phyloP scores from a whole-genome alignment of 2,113 vertebrate genomes.

The Lanius collurio region DNA sequence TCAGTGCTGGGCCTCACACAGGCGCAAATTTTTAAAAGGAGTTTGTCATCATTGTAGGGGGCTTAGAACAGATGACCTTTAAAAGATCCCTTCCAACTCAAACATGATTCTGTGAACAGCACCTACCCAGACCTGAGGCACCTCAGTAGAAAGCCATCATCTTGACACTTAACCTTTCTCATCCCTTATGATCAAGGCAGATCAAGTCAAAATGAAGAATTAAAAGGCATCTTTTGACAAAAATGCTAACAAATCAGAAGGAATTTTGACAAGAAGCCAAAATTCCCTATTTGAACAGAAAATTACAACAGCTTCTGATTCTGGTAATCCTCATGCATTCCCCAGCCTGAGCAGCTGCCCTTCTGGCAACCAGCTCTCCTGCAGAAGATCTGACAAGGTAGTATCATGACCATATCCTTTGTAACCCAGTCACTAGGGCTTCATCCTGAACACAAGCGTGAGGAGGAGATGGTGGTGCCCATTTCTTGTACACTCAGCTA shows the following conservation, averaged over 20 bases:
- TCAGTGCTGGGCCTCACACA: accelerated
- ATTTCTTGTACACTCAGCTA: accelerated
- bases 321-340: not conserved
- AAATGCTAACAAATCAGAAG: not conserved
- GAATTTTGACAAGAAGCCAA: not conserved
- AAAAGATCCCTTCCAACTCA: not conserved
- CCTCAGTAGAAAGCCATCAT: not conserved
- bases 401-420: not conserved
- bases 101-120: not conserved
- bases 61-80: not conserved
- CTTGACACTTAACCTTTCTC: not conserved
- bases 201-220: not conserved
- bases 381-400: not conserved
- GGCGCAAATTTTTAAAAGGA: not conserved
- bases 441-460: not conserved
- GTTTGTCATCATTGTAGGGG: not conserved
- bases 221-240: not conserved
- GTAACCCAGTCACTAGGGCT: not conserved
- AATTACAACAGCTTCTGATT: not conserved
- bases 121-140: not conserved
- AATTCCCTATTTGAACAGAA: not conserved
- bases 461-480: not conserved
- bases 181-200: not conserved
- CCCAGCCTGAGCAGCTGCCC: not conserved
- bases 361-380: not conserved